These are phyloP conservation scores for Autographa gamma DNA, from an alignment of 2,888 invertebrate species.

Conservation along the genomic window DNA sequence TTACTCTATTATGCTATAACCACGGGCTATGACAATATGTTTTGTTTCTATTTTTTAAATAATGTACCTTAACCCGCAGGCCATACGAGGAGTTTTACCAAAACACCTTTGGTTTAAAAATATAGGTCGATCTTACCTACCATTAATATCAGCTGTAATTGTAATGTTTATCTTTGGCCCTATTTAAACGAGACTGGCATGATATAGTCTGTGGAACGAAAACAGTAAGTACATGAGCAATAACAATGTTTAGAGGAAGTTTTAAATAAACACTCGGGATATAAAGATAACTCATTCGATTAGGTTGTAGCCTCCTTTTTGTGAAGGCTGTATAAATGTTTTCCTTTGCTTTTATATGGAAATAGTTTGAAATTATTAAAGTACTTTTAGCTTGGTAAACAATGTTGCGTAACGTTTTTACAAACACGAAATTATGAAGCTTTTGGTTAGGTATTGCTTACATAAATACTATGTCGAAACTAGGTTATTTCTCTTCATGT, in stretches of 20 bases:
- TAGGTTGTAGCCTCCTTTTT: slow-evolving; percentile 29
- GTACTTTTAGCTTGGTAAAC: neutral
- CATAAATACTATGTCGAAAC: neutral
- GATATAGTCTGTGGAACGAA: slow-evolving; percentile 30
- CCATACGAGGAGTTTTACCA: too few relatives aligned
- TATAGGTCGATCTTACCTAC: neutral
- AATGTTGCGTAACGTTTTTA: neutral
- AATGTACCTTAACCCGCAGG: too few relatives aligned
- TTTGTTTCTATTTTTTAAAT: too few relatives aligned
- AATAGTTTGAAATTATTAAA: neutral
- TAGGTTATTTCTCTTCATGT: neutral
- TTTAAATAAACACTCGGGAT: slow-evolving; percentile 35
- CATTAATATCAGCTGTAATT: neutral
- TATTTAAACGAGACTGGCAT: neutral
- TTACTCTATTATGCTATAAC: too few relatives aligned
- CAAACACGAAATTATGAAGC: neutral
- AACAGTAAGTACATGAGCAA: slow-evolving; percentile 29
- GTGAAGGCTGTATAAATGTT: slow-evolving; percentile 18
- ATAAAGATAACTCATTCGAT: slow-evolving; percentile 35
- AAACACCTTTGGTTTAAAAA: too few relatives aligned
- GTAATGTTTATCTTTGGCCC: slow-evolving; percentile 16
- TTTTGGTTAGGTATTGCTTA: too few relatives aligned
- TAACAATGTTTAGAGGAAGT: slow-evolving; percentile 38
- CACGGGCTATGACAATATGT: too few relatives aligned
- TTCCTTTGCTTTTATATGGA: slow-evolving; percentile 5